Evolutionary conservation across 2,113 vertebrate genomes (phyloP), one percentile per base, ranked within the genome.

Genomic region (Colistium nudipinnis): DNA sequence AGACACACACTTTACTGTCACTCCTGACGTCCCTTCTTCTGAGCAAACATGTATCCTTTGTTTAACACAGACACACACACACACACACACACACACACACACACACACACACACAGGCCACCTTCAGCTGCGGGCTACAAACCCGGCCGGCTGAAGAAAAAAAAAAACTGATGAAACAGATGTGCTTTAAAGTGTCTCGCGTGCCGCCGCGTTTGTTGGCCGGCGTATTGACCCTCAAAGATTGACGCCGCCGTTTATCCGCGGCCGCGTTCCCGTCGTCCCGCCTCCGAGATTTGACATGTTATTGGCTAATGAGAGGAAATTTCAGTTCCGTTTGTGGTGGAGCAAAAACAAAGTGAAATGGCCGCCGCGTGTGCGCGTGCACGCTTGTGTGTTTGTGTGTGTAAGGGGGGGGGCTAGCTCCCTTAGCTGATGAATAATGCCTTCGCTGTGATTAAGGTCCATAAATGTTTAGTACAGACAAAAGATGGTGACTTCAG

Each of bases 21-120:
- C 68, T 63, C 62, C n/a, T 41, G 48, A 49, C 48, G 56, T 25
- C 54, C 60, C 53, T 39, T 55, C 19, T 48, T 49, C 53, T 11
- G 22, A 35, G 56, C 53, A 76, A 80, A 82, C 52, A 74, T 74
- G 48, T 70, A 41, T 83, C 68, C 62, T 59, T 69, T 71, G 63
- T 63, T 75, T 64, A 70, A 64, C 66, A 48, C 56, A 33, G 64
- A 70, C 17, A 56, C 59, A 56, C 36, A 74, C 43, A 16, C 16
- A 22, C 30, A 31, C 30, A 31, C 30, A 8, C 30, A 31, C 30
- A 31, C 30, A 62, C 65, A 45, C 63, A 27, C 65, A 69, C 19
- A 54, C 57, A 54, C 33, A 72, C 5, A 6, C 47, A 62, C 67
- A 75, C 78, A 78, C 70, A 76, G 76, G 56, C 62, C 41, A 48